Conservation (phyloP, 2,888 invertebrate species). For the Eupeodes latifasciatus region DNA sequence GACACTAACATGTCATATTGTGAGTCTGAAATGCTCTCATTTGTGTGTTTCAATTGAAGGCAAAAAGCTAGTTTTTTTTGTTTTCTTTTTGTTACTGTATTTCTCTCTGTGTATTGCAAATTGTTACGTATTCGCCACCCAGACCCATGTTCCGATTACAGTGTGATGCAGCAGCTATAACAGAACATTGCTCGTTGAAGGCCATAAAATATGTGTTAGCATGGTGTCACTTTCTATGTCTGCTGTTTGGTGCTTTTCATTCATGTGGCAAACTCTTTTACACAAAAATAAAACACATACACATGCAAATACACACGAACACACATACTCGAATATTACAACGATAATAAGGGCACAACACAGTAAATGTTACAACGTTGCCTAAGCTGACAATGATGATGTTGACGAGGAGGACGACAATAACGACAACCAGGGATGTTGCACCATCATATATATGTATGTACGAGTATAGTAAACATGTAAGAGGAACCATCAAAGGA, state of each 20-base stretch:
- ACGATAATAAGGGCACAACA: constrained; percentile 66
- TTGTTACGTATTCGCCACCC: constrained; percentile 68
- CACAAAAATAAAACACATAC: constrained; percentile 19
- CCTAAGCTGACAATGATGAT: constrained; percentile 13
- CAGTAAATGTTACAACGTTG: constrained; percentile 57
- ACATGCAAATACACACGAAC: neutral
- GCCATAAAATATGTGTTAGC: constrained; percentile 67
- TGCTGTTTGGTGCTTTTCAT: constrained; percentile 54
- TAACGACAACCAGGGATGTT: constrained; percentile 11
- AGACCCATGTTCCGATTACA: constrained; percentile 54
- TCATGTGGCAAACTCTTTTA: constrained; percentile 49
- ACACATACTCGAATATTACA: constrained; percentile 36
- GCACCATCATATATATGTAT: constrained; percentile 9
- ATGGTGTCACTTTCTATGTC: constrained; percentile 63
- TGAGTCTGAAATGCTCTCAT: constrained; percentile 69
- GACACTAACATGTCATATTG: constrained; percentile 73
- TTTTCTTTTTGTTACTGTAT: constrained; percentile 6
- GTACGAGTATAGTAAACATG: constrained; percentile 20
- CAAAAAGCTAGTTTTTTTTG: constrained; percentile 28
- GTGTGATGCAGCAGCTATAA: neutral
- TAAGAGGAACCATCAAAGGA: constrained; percentile 62
- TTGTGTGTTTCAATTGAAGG: constrained; percentile 71
- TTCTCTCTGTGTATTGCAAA: constrained; percentile 4
- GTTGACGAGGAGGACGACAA: constrained; percentile 16
- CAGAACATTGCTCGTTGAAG: constrained; percentile 63